Conservation (phyloP, 2,888 invertebrate genomes). For the Thyatira batis region DNA sequence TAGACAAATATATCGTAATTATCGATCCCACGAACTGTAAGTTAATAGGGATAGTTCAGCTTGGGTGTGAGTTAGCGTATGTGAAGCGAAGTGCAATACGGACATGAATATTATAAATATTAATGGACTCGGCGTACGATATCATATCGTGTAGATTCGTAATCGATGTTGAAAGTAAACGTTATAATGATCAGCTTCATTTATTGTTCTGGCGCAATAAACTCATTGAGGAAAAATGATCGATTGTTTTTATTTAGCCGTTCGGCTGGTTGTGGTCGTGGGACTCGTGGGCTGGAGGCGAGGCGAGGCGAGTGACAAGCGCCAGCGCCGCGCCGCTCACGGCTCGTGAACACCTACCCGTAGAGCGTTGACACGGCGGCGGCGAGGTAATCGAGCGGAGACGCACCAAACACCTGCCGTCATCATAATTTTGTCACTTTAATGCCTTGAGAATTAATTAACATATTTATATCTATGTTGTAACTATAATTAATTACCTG, state of each 20-base stretch:
- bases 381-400: conserved; percentile 47
- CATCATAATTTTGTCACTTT: conserved; percentile 13
- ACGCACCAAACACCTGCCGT: conserved; percentile 28
- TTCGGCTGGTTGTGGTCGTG: conserved; percentile 49
- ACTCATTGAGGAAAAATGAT: conserved; percentile 75
- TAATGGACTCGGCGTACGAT: conserved; percentile 69
- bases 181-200: conserved; percentile 81
- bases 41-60: conserved; percentile 75
- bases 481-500: neutral
- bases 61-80: conserved; percentile 67
- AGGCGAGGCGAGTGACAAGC: conserved; percentile 38
- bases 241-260: conserved; percentile 69
- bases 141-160: conserved; percentile 77
- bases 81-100: conserved; percentile 78
- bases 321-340: conserved; percentile 52
- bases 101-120: conserved; percentile 75
- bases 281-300: too few species aligned
- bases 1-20: conserved; percentile 80
- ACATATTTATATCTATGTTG: neutral
- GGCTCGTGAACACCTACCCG: conserved; percentile 47
- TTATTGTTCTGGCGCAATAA: conserved; percentile 82
- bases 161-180: conserved; percentile 83
- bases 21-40: conserved; percentile 79
- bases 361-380: conserved; percentile 27
- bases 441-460: neutral